These are phyloP conservation scores for Oreohelix idahoensis DNA, from an alignment of 1,140 invertebrate species.

Conservation along the genomic window DNA sequence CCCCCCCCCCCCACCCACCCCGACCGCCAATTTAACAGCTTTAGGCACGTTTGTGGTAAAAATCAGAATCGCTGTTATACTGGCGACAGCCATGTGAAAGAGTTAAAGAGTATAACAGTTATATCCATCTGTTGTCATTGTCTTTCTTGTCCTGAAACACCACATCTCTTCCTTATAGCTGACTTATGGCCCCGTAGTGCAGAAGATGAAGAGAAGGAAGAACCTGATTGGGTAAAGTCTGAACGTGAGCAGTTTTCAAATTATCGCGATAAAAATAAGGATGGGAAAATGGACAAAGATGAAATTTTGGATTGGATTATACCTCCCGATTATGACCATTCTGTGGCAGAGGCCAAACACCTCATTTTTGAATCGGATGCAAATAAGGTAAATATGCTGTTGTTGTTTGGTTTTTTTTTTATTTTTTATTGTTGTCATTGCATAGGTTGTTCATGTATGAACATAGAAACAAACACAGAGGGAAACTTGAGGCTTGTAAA, in stretches of 20 bases:
- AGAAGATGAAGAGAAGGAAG: constrained; percentile 77
- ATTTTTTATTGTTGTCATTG: too few relatives aligned
- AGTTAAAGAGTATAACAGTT: too few relatives aligned
- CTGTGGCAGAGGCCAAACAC: constrained; percentile 95
- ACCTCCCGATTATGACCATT: constrained; percentile 96
- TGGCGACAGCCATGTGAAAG: too few relatives aligned
- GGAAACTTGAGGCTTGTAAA: too few relatives aligned
- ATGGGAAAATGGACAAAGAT: constrained; percentile 90
- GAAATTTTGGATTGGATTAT: constrained; percentile 95
- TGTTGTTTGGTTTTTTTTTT: too few relatives aligned
- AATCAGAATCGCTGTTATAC: too few relatives aligned
- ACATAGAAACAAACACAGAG: too few relatives aligned
- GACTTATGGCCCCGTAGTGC: constrained; percentile 71
- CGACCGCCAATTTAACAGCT: too few relatives aligned
- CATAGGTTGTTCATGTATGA: too few relatives aligned
- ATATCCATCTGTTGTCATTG: not conserved
- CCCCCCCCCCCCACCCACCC: too few relatives aligned
- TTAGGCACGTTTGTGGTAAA: too few relatives aligned
- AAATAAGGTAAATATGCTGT: constrained; percentile 77
- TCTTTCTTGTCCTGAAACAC: constrained; percentile 37
- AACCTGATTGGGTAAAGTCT: constrained; percentile 96
- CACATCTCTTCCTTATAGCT: constrained; percentile 51
- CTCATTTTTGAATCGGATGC: constrained; percentile 94
- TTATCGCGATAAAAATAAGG: constrained; percentile 87
- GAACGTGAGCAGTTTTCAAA: constrained; percentile 89